Evolutionary conservation across 2,888 invertebrate genomes (phyloP), one percentile per base, ranked within the genome.

Genomic region (Diachrysia chrysitis): DNA sequence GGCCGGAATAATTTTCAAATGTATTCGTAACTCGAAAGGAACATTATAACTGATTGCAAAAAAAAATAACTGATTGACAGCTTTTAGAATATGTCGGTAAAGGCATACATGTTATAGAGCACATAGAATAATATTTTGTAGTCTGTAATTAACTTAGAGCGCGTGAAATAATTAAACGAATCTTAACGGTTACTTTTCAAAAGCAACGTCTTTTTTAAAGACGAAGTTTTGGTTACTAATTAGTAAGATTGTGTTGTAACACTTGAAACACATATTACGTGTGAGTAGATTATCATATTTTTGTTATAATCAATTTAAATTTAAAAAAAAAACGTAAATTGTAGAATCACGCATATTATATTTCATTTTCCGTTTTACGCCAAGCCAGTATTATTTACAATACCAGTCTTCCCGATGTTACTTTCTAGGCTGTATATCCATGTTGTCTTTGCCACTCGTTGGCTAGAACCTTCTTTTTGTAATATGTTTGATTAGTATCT

Each of bases 11-110:
- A 64, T 71, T 71, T 75, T 69, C 48, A 65, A 74, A 77, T 63
- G 32, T 71, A 78, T 73, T 66, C 42, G 67, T 53, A 53, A 48
- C 53, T 48, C 19, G 59, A 60, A 60, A 25, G 53, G 32, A 63
- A 63, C 42, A 23, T 37, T 17, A 29, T 37, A 46, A 69, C 48
- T 57, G 19, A 3, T 16, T n/a, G 42, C 12, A 66, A 53, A 66
- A 68, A 66, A 71, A 60, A 60, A 64, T n/a, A n/a, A n/a, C 58
- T 73, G 71, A 77, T 71, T 66, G 75, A 74, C 58, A 67, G 17
- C 25, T 63, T 61, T 37, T 58, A 51, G 62, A 46, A 63, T 42
- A 14, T 59, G n/a, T 17, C 25, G 37, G 53, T 59, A 32, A 58
- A 29, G 58, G 21, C 9, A 71, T 60, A 32, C 58, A 17, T 6